A percentile compares a stretch with the other conserved stretches of the same genome.
Evolutionary conservation across 2,797 vertebrate genomes (phyloP).

Genomic region (Hyperoplus lanceolatus): DNA sequence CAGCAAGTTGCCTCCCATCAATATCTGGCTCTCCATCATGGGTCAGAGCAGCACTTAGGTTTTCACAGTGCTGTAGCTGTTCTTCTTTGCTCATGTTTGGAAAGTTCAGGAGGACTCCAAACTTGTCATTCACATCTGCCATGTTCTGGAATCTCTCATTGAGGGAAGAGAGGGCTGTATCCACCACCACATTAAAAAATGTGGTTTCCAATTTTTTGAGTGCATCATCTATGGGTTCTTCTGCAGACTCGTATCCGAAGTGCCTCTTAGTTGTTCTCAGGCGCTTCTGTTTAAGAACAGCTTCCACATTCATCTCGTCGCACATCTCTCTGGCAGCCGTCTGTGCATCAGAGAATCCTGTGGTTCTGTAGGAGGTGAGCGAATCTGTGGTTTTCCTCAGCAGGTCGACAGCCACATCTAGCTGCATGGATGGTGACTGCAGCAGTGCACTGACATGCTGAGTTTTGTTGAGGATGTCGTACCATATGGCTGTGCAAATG

Average conservation of each 20-base stretch:
- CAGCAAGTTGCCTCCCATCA: background rate
- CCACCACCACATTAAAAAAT: background rate
- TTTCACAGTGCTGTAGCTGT: background rate
- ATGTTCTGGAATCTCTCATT: background rate
- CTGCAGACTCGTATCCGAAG: background rate
- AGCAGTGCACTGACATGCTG: no score
- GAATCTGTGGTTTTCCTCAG: background rate
- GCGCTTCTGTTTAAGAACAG: no score
- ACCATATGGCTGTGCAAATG: no score
- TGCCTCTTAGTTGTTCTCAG: background rate
- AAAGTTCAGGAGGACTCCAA: background rate
- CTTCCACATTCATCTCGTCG: background rate
- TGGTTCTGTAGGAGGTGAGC: no score
- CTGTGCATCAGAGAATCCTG: background rate
- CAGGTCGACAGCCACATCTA: background rate
- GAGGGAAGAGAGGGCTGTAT: background rate
- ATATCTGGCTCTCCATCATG: background rate
- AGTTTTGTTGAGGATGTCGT: no score
- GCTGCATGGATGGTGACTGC: no score
- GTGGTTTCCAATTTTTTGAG: background rate
- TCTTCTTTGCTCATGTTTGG: background rate
- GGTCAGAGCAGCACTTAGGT: background rate
- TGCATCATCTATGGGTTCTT: background rate
- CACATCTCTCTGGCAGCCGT: background rate
- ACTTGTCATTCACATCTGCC: background rate